Conservation (phyloP, 2,113 vertebrate genomes). For the Tylochromis polylepis region DNA sequence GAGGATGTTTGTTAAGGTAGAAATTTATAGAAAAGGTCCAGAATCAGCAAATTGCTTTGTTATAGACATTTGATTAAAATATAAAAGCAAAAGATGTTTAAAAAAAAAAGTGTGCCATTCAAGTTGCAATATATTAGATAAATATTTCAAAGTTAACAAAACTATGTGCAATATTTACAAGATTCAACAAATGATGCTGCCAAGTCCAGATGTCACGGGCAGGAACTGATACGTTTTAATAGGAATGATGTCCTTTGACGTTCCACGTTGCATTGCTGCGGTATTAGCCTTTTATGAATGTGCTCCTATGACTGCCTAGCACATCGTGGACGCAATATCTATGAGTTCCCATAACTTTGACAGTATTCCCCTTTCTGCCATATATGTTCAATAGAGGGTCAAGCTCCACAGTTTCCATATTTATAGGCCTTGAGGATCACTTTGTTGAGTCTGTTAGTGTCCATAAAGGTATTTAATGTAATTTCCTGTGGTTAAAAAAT, state of each 20-base stretch:
- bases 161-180: neutral
- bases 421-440: neutral
- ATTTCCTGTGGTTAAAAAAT: accelerated
- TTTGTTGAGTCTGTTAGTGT: neutral
- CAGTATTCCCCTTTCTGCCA: accelerated
- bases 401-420: neutral
- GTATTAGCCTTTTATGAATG: neutral
- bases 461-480: neutral
- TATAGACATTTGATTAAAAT: neutral
- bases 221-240: neutral
- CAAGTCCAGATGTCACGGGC: accelerated
- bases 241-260: neutral
- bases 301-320: neutral
- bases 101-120: neutral
- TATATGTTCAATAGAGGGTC: too few relatives aligned
- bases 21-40: accelerated
- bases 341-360: neutral
- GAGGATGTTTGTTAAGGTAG: neutral
- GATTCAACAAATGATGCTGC: neutral
- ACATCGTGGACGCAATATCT: accelerated
- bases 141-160: neutral
- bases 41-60: neutral
- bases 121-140: neutral
- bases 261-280: neutral
- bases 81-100: too few relatives aligned